Conservation (phyloP, 2,888 invertebrate species). For the Unio pictorum region DNA sequence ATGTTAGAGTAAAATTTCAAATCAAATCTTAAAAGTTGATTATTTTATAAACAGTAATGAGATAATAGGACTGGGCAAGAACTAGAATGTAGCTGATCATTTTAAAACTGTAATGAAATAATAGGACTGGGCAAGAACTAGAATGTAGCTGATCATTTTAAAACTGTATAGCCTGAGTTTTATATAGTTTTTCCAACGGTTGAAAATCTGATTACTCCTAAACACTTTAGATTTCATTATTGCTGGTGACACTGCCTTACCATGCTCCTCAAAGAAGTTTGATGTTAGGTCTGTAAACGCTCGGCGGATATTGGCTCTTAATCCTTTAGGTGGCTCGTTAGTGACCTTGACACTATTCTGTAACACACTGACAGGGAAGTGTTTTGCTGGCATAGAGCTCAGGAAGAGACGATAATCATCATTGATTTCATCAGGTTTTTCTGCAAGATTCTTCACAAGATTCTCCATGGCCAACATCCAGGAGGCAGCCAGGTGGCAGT, state of each 20-base stretch:
- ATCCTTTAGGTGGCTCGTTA: constrained; percentile 73
- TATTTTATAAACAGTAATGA: too few species aligned
- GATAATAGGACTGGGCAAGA: too few species aligned
- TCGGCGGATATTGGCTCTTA: constrained; percentile 83
- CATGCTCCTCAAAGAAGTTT: constrained; percentile 86
- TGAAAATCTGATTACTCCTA: too few species aligned
- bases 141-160: too few species aligned
- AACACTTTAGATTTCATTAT: too few species aligned
- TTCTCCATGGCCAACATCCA: constrained; percentile 72
- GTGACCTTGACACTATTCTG: constrained; percentile 73
- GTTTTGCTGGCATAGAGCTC: constrained; percentile 71
- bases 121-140: too few species aligned
- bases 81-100: too few species aligned
- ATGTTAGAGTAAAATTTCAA: too few species aligned
- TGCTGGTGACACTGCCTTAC: constrained; percentile 72
- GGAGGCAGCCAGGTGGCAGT: constrained; percentile 72
- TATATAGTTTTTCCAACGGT: too few species aligned
- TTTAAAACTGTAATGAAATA: too few species aligned
- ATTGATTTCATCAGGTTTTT: constrained; percentile 68
- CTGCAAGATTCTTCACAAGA: constrained; percentile 68
- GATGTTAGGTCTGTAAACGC: constrained; percentile 86
- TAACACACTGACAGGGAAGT: constrained; percentile 71
- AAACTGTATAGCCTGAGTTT: too few species aligned
- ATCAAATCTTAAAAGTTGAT: too few species aligned
- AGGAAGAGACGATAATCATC: constrained; percentile 71